These are phyloP conservation scores for Sussaba pulchella DNA, from an alignment of 2,888 invertebrate genomes.

Conservation along the genomic window DNA sequence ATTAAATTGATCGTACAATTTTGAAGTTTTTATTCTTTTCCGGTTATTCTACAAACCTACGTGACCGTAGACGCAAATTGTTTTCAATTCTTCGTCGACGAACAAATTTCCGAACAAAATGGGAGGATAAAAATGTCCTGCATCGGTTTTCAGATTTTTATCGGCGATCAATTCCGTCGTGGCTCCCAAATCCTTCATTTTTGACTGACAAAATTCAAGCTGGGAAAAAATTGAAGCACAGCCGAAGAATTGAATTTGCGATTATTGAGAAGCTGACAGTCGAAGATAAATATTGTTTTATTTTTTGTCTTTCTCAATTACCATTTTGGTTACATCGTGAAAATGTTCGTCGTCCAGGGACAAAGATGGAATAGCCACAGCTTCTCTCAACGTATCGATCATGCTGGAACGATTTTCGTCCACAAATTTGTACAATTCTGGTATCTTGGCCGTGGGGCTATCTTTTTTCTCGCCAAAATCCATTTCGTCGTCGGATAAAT, in stretches of 20 bases:
- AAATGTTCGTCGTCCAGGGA: constrained; percentile 61
- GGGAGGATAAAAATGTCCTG: constrained; percentile 62
- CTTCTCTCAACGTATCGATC: constrained; percentile 67
- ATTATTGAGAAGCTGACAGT: constrained; percentile 27
- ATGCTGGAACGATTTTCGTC: constrained; percentile 65
- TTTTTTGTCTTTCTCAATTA: too few relatives aligned
- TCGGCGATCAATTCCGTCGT: constrained; percentile 67
- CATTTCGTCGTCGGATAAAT: constrained; percentile 6
- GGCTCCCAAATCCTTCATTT: constrained; percentile 67
- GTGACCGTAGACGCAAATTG: constrained; percentile 73
- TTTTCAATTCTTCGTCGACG: constrained; percentile 68
- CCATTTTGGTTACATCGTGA: constrained; percentile 71
- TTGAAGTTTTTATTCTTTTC: background rate
- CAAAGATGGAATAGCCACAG: constrained; percentile 70
- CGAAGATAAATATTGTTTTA: too few relatives aligned
- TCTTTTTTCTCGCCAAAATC: constrained; percentile 42
- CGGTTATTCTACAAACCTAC: constrained; percentile 67
- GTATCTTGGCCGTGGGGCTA: constrained; percentile 66
- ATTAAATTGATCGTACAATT: too few relatives aligned
- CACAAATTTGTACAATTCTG: constrained; percentile 66
- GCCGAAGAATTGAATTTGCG: background rate
- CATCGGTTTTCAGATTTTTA: constrained; percentile 25
- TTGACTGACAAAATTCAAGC: constrained; percentile 69
- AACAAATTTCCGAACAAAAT: constrained; percentile 71
- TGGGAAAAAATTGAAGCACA: constrained; percentile 33